Base-by-base conservation (phyloP, 53 echinoderm and acorn worm species). In the Hippasteria phrygiana region DNA sequence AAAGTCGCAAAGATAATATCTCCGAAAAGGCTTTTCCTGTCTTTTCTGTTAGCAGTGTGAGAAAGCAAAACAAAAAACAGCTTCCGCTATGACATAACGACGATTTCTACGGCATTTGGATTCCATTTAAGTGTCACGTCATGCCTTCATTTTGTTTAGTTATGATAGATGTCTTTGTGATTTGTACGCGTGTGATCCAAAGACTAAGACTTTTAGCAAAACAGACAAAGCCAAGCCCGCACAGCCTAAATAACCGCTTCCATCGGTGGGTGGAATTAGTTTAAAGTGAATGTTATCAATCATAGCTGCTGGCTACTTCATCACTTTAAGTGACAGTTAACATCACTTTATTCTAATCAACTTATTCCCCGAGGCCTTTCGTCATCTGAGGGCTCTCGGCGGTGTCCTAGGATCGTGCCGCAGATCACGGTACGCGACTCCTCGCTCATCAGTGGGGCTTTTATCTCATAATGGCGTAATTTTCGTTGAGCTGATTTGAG, bases 291-390 rank as follows among this genome's bases (percentile, higher is more conserved):
- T n/a, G 16, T 54, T 29, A 54, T 50, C 76, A 76, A 53, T 76
- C 76, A 75, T 32, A 12, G 0, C 17, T 31, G 46, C 48, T 18
- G 47, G 8, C 47, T 75, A 28, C 76, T 31, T 32, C 50, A 5
- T 34, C 76, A 76, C 76, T 74, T 74, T 41, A 74, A 43, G 45
- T 28, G 74, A 46, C 46, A 74, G 43, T 74, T 46, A 45, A 47
- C 74, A 45, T 46, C 17, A 74, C 46, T 47, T 28, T 45, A 46
- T 47, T 27, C 31, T 45, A 24, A 43, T 74, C 31, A 8, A 14
- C 45, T 26, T 45, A 26, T 74, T 24, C 43, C 12, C 47, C 14
- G 74, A 46, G 73, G 17, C 54, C 20, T 54, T 54, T 16, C 16
- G 20, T 3, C 4, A n/a, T 73, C 73, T 45, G 74, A 74, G 8